Percentiles rank a stretch among this genome's conserved stretches.
phyloP scores from a whole-genome alignment of 2,797 vertebrate species.

The Pitangus sulphuratus region DNA sequence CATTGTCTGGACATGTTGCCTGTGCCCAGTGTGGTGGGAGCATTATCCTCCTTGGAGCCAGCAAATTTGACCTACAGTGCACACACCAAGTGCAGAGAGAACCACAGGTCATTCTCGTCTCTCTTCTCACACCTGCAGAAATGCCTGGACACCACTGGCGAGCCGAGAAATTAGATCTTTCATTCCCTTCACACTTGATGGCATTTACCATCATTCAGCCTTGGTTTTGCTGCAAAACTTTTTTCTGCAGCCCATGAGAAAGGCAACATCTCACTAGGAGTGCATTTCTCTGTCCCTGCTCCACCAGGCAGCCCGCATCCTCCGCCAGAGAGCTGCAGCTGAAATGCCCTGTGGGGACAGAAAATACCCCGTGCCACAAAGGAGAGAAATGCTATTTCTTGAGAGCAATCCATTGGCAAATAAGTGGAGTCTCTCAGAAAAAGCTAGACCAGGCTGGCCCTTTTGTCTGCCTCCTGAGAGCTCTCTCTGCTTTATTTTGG shows the following conservation, averaged over 20 bases:
- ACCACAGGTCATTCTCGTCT: neutral
- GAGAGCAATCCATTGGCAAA: neutral
- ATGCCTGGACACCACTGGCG: neutral
- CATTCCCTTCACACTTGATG: neutral
- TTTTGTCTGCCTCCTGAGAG: neutral
- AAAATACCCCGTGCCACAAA: neutral
- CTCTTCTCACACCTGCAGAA: neutral
- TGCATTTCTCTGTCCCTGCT: neutral
- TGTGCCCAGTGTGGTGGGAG: neutral
- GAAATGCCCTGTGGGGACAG: neutral
- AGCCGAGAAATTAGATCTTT: neutral
- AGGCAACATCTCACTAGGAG: neutral
- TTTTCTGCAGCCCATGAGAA: neutral
- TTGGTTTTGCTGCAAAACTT: neutral
- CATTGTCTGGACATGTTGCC: accelerated
- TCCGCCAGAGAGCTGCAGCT: neutral
- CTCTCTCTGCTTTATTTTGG: neutral
- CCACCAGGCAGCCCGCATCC: neutral
- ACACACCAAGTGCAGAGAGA: neutral
- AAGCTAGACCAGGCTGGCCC: neutral
- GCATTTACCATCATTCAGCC: neutral
- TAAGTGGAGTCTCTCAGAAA: neutral
- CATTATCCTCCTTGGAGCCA: neutral
- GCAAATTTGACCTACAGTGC: neutral
- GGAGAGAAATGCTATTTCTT: neutral